Evolutionary conservation across 2,113 vertebrate species (phyloP).

Genomic region (Phrynosoma blainvillii): DNA sequence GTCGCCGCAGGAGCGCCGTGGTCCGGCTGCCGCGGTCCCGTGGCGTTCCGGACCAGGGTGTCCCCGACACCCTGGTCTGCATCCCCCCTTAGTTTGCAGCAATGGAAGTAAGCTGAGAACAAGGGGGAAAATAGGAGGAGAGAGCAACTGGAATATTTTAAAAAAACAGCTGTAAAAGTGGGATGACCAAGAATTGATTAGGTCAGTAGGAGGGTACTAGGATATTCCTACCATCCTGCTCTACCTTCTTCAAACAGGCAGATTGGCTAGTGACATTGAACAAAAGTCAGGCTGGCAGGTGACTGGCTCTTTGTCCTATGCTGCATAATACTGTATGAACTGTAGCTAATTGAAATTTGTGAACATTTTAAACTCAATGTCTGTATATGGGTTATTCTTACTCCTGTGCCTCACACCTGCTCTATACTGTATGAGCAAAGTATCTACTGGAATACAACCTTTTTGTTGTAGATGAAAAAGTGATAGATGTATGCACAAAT

Average conservation of each 20-base stretch:
- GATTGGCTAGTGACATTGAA: background rate
- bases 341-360: background rate
- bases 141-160: no score
- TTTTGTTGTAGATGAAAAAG: background rate
- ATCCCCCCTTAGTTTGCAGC: no score
- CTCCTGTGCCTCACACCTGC: background rate
- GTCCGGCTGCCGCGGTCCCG: no score
- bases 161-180: no score
- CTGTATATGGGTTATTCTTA: background rate
- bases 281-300: background rate
- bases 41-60: no score
- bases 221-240: background rate
- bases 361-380: background rate
- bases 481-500: background rate
- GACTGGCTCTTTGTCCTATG: background rate
- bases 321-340: background rate
- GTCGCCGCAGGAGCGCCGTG: no score
- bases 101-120: no score
- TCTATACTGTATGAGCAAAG: background rate
- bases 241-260: background rate
- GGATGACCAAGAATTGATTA: no score
- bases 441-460: background rate
- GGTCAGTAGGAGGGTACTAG: no score
- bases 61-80: no score
- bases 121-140: no score